Evolutionary conservation across 2,797 vertebrate species (phyloP).

Genomic region (Acipenser transmontanus): DNA sequence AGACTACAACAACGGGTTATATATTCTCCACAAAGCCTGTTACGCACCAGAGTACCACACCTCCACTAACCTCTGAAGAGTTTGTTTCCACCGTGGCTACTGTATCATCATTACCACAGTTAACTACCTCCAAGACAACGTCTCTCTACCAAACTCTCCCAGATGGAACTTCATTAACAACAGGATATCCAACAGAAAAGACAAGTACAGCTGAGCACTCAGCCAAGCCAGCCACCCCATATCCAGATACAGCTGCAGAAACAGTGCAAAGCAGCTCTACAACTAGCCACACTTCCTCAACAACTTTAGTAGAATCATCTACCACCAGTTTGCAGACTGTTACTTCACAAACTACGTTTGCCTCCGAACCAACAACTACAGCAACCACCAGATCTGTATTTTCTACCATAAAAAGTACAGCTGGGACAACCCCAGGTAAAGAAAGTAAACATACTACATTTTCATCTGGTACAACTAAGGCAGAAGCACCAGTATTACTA

Average conservation of each 20-base stretch:
- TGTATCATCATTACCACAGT: slow-evolving; percentile 11
- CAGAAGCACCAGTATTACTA: slow-evolving; percentile 16
- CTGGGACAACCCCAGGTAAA: slow-evolving; percentile 27
- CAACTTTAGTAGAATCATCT: slow-evolving; percentile 22
- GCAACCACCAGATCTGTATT: slow-evolving; percentile 23
- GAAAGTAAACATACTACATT: slow-evolving; percentile 26
- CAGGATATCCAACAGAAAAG: slow-evolving; percentile 33
- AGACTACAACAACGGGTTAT: slow-evolving; percentile 8
- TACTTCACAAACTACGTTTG: slow-evolving; percentile 18
- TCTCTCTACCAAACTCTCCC: slow-evolving; percentile 31
- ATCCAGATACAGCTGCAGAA: slow-evolving; percentile 28
- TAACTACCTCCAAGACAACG: slow-evolving; percentile 27
- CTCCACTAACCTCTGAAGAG: slow-evolving; percentile 30
- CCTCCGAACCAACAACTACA: slow-evolving; percentile 24
- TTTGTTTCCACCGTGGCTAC: slow-evolving; percentile 16
- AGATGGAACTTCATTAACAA: slow-evolving; percentile 35
- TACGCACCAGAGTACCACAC: slow-evolving; percentile 18
- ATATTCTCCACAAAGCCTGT: slow-evolving; percentile 29
- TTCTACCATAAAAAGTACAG: slow-evolving; percentile 17
- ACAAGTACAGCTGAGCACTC: slow-evolving; percentile 29
- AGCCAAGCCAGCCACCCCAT: slow-evolving; percentile 25
- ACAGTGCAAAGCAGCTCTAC: slow-evolving; percentile 23
- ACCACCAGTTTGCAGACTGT: slow-evolving; percentile 14
- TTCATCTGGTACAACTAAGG: slow-evolving; percentile 27
- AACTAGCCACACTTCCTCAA: slow-evolving; percentile 21